Evolutionary conservation across 2,888 invertebrate genomes (phyloP), one percentile per base, ranked within the genome.

Genomic region (Eugnorisma glareosa): DNA sequence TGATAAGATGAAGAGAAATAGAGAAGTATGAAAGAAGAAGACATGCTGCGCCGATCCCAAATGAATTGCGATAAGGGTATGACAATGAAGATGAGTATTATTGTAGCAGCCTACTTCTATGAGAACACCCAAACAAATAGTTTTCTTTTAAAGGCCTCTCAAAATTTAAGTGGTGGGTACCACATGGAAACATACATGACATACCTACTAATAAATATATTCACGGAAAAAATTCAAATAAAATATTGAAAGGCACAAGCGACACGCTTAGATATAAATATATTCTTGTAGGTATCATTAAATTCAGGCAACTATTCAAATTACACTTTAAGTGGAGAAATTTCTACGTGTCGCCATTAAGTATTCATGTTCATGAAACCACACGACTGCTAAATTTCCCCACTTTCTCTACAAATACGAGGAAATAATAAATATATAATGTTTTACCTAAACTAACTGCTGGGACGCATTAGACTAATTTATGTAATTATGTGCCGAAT

Each of bases 391-490:
- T 79, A 87, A 89, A 91, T 91, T 85, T 84, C 83, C 75, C 81
- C 73, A 86, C 77, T 82, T 84, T 73, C 75, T 77, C 79, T 83
- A 87, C 59, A 82, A 74, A 73, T 87, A 84, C 66, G 63, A 80
- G 70, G 68, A 85, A 89, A 86, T 72, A 83, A 82, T 84, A 85
- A 87, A 79, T 83, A 83, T 61, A 82, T 86, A 86, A 82, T 82
- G 82, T 83, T 89, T 95, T 95, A 96, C 95, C 96, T 95, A 96
- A 94, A 88, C 91, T 93, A 93, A 90, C 87, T 91, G 92, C 87
- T 89, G 89, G 87, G 90, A 91, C 87, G 90, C 90, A 73, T 89
- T 89, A 90, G 88, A 91, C 89, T 93, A 92, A 91, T 87, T 88
- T 81, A 89, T 89, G 86, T 89, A 88, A 89, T 91, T 90, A 89